Evolutionary conservation across 2,888 invertebrate genomes (phyloP).

Genomic region (Caenorhabditis zanzibari): DNA sequence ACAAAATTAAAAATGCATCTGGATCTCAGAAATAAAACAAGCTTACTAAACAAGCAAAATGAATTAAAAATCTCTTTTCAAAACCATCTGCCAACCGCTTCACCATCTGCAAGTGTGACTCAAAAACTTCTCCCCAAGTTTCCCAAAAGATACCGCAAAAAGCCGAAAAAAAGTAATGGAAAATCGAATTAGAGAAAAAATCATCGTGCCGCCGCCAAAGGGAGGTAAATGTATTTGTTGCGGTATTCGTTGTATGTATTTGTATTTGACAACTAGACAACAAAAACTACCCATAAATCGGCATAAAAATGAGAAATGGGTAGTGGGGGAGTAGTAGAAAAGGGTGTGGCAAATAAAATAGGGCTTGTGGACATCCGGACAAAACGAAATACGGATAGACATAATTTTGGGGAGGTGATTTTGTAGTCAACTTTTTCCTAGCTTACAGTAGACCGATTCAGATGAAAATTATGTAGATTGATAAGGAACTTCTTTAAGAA

Average conservation of each 20-base stretch:
- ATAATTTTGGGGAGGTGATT: too few relatives aligned
- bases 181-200: constrained; percentile 32
- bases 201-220: constrained; percentile 41
- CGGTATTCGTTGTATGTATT: constrained; percentile 34
- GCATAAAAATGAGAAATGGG: background rate
- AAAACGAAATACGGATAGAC: too few relatives aligned
- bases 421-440: too few relatives aligned
- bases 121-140: constrained; percentile 1
- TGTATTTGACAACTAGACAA: background rate
- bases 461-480: too few relatives aligned
- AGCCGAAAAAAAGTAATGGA: background rate
- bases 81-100: background rate
- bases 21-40: too few relatives aligned
- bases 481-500: too few relatives aligned
- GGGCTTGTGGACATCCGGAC: too few relatives aligned
- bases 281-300: constrained; percentile 21
- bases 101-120: background rate
- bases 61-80: too few relatives aligned
- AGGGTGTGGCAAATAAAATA: background rate
- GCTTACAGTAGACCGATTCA: too few relatives aligned
- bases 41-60: too few relatives aligned
- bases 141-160: background rate
- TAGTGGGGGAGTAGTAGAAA: too few relatives aligned
- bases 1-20: too few relatives aligned
- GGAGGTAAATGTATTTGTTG: constrained; percentile 28